A percentile compares a stretch with the other conserved stretches of the same genome.
Conservation (phyloP, 2,888 invertebrate species). For the Timema cristinae region DNA sequence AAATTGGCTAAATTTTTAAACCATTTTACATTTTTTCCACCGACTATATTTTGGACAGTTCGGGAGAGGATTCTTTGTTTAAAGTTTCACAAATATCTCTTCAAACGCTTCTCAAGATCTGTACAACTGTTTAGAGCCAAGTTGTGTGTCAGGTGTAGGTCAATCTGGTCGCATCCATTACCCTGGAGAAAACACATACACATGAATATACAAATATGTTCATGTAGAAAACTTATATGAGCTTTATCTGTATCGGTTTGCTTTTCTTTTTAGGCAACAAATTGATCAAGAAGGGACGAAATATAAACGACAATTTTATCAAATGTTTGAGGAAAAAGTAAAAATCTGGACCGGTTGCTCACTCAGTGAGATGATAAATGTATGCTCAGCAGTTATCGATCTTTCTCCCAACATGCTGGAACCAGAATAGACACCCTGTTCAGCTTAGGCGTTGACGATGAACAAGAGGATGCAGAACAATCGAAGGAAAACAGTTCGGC, state of each 20-base stretch:
- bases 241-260: neutral
- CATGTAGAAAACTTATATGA: neutral
- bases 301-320: neutral
- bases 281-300: neutral
- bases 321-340: neutral
- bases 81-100: neutral
- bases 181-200: neutral
- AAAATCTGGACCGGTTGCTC: neutral
- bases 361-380: neutral
- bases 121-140: neutral
- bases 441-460: neutral
- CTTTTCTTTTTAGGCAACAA: neutral
- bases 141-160: neutral
- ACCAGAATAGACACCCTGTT: neutral
- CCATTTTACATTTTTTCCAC: neutral
- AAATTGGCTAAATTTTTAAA: slow-evolving; percentile 9
- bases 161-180: neutral
- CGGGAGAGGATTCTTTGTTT: neutral
- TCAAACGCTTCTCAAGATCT: neutral
- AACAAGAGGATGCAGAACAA: neutral
- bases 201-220: neutral
- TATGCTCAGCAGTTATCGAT: neutral
- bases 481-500: neutral
- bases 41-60: neutral
- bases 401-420: neutral